Conservation (phyloP, 2,888 invertebrate genomes). For the Saturnia pavonia region DNA sequence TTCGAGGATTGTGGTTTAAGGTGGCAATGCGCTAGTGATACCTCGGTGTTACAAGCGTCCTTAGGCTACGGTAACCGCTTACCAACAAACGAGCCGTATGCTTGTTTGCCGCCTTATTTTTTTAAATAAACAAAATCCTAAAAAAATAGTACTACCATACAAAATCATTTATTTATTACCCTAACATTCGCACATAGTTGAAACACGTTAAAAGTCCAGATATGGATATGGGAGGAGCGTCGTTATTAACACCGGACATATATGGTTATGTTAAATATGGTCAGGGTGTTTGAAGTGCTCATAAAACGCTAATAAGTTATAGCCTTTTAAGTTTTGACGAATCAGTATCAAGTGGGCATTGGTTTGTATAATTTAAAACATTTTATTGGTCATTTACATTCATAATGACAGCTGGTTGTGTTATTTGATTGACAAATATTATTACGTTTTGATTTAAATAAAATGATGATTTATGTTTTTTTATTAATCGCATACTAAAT, state of each 20-base stretch:
- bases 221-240: constrained; percentile 60
- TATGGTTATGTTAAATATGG: constrained; percentile 36
- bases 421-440: constrained; percentile 13
- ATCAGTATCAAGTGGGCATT: constrained; percentile 45
- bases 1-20: too few relatives aligned
- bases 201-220: constrained; percentile 12
- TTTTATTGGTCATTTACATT: constrained; percentile 30
- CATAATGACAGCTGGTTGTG: constrained; percentile 12
- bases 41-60: too few relatives aligned
- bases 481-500: neutral
- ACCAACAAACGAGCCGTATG: too few relatives aligned
- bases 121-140: too few relatives aligned
- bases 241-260: constrained; percentile 26
- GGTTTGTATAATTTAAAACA: constrained; percentile 25
- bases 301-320: constrained; percentile 51
- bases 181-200: constrained; percentile 12
- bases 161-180: neutral
- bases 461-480: neutral
- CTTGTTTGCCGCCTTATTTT: too few relatives aligned
- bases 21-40: too few relatives aligned
- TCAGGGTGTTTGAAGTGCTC: constrained; percentile 35
- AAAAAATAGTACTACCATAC: neutral
- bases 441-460: neutral
- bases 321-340: constrained; percentile 53
- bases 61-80: too few relatives aligned